These are phyloP conservation scores for Arrhopalites spinosus DNA, from an alignment of 2,888 invertebrate species.

Conservation along the genomic window DNA sequence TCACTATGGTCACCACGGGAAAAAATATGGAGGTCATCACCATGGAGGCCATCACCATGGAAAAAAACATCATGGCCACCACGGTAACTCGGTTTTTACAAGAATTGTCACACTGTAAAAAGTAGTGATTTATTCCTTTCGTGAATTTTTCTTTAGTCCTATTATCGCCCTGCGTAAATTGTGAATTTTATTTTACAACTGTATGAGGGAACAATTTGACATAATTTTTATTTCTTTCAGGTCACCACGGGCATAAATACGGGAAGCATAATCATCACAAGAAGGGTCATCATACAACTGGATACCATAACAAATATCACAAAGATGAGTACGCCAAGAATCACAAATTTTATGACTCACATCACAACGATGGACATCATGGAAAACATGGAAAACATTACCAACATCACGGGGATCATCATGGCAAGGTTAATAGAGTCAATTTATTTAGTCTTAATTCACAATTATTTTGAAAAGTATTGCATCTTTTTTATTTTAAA, in stretches of 20 bases:
- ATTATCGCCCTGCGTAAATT: too few relatives aligned
- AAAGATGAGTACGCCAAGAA: constrained; percentile 51
- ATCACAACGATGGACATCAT: constrained; percentile 34
- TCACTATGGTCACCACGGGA: constrained; percentile 25
- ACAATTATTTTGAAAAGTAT: too few relatives aligned
- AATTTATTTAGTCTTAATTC: too few relatives aligned
- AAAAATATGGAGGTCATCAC: constrained; percentile 24
- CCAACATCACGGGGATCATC: constrained; percentile 41
- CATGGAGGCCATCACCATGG: constrained; percentile 19
- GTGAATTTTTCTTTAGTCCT: too few relatives aligned
- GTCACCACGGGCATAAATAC: constrained; percentile 28
- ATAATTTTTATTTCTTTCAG: constrained; percentile 1
- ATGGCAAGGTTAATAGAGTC: too few relatives aligned
- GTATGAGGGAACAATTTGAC: too few relatives aligned
- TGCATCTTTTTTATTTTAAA: too few relatives aligned
- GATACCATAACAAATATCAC: constrained; percentile 54
- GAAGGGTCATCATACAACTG: constrained; percentile 44
- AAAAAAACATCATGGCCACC: constrained; percentile 25
- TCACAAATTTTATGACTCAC: constrained; percentile 44
- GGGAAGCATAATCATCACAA: constrained; percentile 38
- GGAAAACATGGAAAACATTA: constrained; percentile 32
- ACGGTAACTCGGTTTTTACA: too few relatives aligned
- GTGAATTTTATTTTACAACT: too few relatives aligned
- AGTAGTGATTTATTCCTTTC: too few relatives aligned
- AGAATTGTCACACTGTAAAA: too few relatives aligned